Evolutionary conservation across 1,140 invertebrate genomes (phyloP).

Genomic region (Leptinotarsa lineolata): DNA sequence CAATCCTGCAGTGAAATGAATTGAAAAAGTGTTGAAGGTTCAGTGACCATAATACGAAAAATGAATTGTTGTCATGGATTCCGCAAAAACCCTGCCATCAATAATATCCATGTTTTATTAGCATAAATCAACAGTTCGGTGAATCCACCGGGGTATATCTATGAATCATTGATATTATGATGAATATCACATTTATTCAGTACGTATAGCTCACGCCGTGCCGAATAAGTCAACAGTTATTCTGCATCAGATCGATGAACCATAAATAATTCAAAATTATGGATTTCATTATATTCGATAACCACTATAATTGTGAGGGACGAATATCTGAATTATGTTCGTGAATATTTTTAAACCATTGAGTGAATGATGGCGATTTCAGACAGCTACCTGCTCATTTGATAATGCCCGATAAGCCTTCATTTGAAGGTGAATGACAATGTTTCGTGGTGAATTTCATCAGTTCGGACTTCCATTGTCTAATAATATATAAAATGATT

Average conservation of each 20-base stretch:
- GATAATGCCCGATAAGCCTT: background rate
- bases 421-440: no score
- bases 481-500: no score
- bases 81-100: no score
- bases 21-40: no score
- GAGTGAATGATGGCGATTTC: background rate
- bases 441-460: no score
- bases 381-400: background rate
- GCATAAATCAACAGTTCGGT: background rate
- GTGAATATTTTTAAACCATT: background rate
- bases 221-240: constrained; percentile 1
- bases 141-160: background rate
- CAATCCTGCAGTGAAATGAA: no score
- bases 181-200: background rate
- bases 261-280: constrained; percentile 5
- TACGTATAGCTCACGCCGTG: background rate
- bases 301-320: background rate
- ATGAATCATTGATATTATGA: constrained; percentile 1
- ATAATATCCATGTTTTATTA: background rate
- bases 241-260: background rate
- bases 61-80: no score
- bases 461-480: no score
- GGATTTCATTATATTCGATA: constrained; percentile 3
- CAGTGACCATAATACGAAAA: no score
- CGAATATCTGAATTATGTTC: constrained; percentile 1